Base-by-base conservation (phyloP, 1,140 invertebrate species). In the Oreohelix idahoensis region DNA sequence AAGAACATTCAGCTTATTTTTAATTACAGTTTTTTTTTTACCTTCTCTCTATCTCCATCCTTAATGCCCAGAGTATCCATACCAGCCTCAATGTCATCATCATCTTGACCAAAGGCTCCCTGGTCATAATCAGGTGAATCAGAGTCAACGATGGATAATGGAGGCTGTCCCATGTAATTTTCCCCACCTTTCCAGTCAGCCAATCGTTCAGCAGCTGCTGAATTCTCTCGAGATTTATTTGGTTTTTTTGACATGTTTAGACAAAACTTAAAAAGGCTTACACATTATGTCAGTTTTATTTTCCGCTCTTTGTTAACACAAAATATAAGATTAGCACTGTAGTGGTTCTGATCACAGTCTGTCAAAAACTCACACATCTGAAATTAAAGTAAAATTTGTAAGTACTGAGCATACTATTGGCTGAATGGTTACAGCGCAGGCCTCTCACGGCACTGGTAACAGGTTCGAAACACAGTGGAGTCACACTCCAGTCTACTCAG, bases 141-240 rank as follows among this genome's bases (percentile, higher is more conserved):
- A 45, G 42, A 45, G 74, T 77, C 83, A 20, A 77, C 77, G 26
- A 80, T 23, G 15, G 84, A 83, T 38, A 85, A 17, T 26, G 76
- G n/a, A 23, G 51, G 26, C 63, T 77, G 78, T n/a, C 77, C 69
- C 53, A 79, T 26, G 78, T 78, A 71, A 38, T 49, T 69, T 2
- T 80, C 81, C n/a, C 42, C 85, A 26, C 87, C 87, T 73, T 49
- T 87, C 83, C 87, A 89, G 77, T 89, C 87, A 42, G 88, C 88
- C 69, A 89, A 79, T 58, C 88, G 36, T 66, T 85, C 86, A 38
- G 88, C 88, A 45, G 86, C 85, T 66, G 84, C 88, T 53, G 86
- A 87, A 79, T 87, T 89, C n/a, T 87, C 86, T 29, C 84, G 83
- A 69, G 86, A 83, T 79, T 85, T 84, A 49, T 79, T 85, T 39